Evolutionary conservation across 1,140 invertebrate genomes (phyloP).

Genomic region (Pseudomyrmex concolor): DNA sequence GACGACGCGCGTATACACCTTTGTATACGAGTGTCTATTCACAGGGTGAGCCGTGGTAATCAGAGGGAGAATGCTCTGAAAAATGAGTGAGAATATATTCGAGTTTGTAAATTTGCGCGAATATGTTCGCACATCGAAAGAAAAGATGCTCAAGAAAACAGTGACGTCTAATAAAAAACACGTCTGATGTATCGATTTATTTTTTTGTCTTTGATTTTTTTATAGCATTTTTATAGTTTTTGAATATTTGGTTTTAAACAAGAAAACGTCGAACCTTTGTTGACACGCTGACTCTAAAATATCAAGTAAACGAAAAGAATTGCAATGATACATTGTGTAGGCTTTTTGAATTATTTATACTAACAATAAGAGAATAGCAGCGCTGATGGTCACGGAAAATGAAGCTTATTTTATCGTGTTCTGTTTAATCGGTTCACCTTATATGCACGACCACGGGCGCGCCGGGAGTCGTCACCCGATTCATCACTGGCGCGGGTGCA

Average conservation of each 20-base stretch:
- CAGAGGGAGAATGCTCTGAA: not conserved
- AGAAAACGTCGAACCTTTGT: not conserved
- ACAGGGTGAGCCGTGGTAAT: slow-evolving; percentile 46
- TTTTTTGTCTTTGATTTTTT: slow-evolving; percentile 1
- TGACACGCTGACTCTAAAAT: not conserved
- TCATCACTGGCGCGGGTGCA: slow-evolving; percentile 59
- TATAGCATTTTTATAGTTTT: not conserved
- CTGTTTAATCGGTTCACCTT: slow-evolving; percentile 39
- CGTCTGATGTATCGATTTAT: not conserved
- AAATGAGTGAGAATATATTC: not conserved
- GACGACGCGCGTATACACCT: slow-evolving; percentile 32
- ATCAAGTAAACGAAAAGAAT: not conserved
- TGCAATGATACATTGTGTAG: not conserved
- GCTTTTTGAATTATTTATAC: not conserved
- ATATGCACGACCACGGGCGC: slow-evolving; percentile 43
- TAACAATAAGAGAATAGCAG: no score
- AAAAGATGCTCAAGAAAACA: not conserved
- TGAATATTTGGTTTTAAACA: not conserved
- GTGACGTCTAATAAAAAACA: not conserved
- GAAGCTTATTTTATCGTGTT: not conserved
- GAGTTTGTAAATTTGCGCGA: not conserved
- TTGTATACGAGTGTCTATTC: slow-evolving; percentile 45
- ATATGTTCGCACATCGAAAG: no score
- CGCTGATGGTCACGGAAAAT: not conserved
- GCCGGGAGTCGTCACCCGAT: slow-evolving; percentile 58